Evolutionary conservation across 1,140 invertebrate species (phyloP).

Genomic region (Procambarus clarkii): DNA sequence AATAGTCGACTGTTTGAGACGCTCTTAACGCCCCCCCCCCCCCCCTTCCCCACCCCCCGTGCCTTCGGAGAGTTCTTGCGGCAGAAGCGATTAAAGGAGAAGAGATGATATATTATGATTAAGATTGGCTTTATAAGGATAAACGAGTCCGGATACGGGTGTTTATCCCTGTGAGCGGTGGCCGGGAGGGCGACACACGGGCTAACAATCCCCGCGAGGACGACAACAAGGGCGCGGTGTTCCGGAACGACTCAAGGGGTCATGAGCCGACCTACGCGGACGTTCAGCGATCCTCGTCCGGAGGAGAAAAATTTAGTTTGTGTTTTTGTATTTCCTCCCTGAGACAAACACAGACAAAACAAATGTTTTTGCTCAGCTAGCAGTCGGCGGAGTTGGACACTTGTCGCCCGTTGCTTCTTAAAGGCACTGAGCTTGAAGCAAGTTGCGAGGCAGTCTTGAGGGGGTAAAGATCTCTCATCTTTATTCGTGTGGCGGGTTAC

Average conservation of each 20-base stretch:
- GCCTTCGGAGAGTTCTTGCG: background rate
- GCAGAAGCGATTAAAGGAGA: background rate
- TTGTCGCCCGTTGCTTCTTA: too few species aligned
- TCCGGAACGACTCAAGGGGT: constrained; percentile 47
- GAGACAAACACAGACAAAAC: too few species aligned
- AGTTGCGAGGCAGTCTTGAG: too few species aligned
- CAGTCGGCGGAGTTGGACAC: too few species aligned
- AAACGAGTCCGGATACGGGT: constrained; percentile 32
- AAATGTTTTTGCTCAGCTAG: too few species aligned
- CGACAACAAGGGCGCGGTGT: constrained; percentile 33
- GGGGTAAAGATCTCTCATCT: too few species aligned
- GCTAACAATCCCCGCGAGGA: constrained; percentile 30
- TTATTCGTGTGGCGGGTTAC: too few species aligned
- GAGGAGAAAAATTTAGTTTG: too few species aligned
- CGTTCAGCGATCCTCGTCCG: background rate
- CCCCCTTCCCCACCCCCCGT: background rate
- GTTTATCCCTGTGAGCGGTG: constrained; percentile 30
- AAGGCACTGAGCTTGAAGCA: too few species aligned
- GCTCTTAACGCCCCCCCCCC: too few species aligned
- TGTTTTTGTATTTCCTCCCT: too few species aligned
- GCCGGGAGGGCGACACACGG: constrained; percentile 35
- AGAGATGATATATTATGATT: constrained; percentile 38
- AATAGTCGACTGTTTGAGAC: too few species aligned
- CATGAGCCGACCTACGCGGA: background rate
- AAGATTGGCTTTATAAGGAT: constrained; percentile 39